Base-by-base conservation (phyloP, 2,113 vertebrate genomes). In the Rostratula benghalensis region DNA sequence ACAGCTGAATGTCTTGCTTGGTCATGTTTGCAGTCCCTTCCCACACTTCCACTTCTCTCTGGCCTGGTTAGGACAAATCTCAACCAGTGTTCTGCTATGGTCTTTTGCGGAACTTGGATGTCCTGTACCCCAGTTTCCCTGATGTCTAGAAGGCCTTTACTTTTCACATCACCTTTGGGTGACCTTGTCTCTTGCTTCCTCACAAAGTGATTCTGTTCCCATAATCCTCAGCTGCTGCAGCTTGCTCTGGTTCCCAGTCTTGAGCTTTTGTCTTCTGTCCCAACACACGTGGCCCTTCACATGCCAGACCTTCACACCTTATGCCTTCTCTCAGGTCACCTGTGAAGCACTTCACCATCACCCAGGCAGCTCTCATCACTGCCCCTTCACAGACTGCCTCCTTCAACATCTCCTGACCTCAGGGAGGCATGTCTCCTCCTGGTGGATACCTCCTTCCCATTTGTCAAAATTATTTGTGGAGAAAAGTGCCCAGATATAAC, bases 151-250 rank as follows among this genome's bases (percentile, higher is more conserved):
- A 78, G 43, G 21, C 41, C 43, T 57, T 53, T 54, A 18, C 1
- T 5, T 80, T 60, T 75, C 56, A 57, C 8, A 15, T 6, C 13
- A 2, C 31, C 51, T 81, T 87, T 41, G 14, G 19, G 31, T 86
- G 77, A 92, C 45, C 15, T 65, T 74, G 25, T 54, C 50, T 83
- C 41, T 50, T 45, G 31, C 37, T 89, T 95, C 89, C 45, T 91
- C 39, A 28, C 56, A 14, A 76, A 84, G 57, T 37, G 24, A 13
- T 85, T 93, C 45, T 93, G 10, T 83, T 87, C 45, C 28, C 30
- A 14, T 6, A 2, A 45, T n/a, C 46, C 61, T 93, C 87, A 68
- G 60, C 53, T 79, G 25, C 43, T 87, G 76, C 65, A 91, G 27
- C 35, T 82, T 75, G 35, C 65, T 71, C 84, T 96, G 30, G 31